phyloP scores from a whole-genome alignment of 2,797 vertebrate genomes.

The Anas capensis region DNA sequence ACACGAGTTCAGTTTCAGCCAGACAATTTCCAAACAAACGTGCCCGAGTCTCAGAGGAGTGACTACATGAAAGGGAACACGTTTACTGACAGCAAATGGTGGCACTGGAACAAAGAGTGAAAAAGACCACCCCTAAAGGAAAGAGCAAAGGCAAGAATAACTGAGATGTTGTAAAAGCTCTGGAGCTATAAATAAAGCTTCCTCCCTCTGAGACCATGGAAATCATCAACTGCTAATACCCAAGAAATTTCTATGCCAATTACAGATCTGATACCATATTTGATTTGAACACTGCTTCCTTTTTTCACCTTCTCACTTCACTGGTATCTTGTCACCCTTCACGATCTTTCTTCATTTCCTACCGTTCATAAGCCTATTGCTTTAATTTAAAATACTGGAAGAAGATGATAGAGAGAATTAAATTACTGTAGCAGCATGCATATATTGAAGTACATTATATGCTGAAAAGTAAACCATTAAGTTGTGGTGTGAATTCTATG shows the following conservation, averaged over 20 bases:
- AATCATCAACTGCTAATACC: background rate
- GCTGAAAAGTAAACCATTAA: background rate
- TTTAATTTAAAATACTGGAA: background rate
- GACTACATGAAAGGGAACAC: background rate
- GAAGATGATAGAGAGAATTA: background rate
- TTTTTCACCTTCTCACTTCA: background rate
- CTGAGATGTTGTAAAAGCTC: background rate
- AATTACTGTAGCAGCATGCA: background rate
- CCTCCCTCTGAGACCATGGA: background rate
- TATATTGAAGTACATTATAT: background rate
- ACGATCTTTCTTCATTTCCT: background rate
- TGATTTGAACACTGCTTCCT: background rate
- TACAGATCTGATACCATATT: background rate
- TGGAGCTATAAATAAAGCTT: background rate
- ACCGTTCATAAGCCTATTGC: background rate
- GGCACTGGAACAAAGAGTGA: accelerated
- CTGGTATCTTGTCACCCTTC: background rate
- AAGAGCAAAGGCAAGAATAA: background rate
- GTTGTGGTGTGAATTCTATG: background rate
- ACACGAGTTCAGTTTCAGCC: background rate
- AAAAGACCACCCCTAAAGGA: background rate
- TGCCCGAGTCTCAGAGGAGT: background rate
- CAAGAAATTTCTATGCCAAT: background rate
- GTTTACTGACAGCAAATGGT: background rate
- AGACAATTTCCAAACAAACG: background rate